These are phyloP conservation scores for Rotaria macrura DNA, from an alignment of 2,888 invertebrate genomes.

Conservation along the genomic window DNA sequence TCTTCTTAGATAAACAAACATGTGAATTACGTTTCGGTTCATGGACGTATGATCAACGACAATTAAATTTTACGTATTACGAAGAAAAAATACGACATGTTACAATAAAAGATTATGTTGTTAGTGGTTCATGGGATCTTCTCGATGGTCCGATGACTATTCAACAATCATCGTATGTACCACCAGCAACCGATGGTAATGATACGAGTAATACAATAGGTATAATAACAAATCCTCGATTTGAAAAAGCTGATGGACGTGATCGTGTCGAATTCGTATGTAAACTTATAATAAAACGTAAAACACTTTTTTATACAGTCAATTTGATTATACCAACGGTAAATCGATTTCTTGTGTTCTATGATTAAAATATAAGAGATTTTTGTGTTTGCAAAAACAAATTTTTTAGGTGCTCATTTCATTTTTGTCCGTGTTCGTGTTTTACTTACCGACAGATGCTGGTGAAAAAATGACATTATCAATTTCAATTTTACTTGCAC, in stretches of 20 bases:
- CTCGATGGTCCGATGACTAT: slow-evolving; percentile 18
- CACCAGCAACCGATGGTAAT: neutral
- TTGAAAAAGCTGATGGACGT: neutral
- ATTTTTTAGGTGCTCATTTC: slow-evolving; percentile 69
- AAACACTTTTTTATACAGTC: slow-evolving; percentile 96
- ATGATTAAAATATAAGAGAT: neutral
- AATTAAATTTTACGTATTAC: slow-evolving; percentile 41
- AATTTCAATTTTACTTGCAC: slow-evolving; percentile 93
- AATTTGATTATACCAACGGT: slow-evolving; percentile 94
- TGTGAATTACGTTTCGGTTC: slow-evolving; percentile 98
- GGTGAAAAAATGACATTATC: slow-evolving; percentile 77
- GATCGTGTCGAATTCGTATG: slow-evolving; percentile 75
- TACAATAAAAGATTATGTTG: slow-evolving; percentile 28
- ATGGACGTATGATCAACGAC: slow-evolving; percentile 81
- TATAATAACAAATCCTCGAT: too few relatives aligned
- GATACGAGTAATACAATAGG: neutral
- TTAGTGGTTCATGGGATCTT: slow-evolving; percentile 31
- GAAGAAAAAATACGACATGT: slow-evolving; percentile 2
- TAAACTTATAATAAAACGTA: slow-evolving; percentile 84
- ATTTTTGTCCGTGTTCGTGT: slow-evolving; percentile 91
- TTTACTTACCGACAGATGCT: slow-evolving; percentile 95
- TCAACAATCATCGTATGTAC: neutral
- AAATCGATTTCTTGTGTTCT: neutral
- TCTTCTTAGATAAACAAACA: slow-evolving; percentile 71
- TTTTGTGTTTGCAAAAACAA: neutral